phyloP scores from a whole-genome alignment of 1,140 invertebrate species.

The Neodiprion pinetum region DNA sequence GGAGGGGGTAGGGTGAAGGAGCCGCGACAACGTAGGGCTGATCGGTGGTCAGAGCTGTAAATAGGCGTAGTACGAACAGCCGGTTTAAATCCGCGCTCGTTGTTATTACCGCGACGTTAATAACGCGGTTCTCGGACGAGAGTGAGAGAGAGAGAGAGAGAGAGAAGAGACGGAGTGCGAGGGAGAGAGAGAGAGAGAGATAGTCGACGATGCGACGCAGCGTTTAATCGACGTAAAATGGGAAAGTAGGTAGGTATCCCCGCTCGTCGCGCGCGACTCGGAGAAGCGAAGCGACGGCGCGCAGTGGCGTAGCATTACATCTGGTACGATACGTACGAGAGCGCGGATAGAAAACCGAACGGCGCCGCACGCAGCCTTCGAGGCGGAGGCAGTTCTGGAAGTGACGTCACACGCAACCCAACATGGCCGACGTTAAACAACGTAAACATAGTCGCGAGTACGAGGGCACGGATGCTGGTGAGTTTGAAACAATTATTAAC shows the following conservation, averaged over 20 bases:
- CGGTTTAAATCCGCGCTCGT: too few species aligned
- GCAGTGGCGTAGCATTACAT: neutral
- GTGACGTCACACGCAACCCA: slow-evolving; percentile 49
- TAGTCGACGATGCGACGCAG: neutral
- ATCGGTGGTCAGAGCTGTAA: too few species aligned
- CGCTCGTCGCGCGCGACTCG: neutral
- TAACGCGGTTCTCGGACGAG: neutral
- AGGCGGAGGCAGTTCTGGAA: slow-evolving; percentile 36
- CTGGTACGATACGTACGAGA: neutral
- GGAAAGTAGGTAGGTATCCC: too few species aligned
- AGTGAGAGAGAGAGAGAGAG: too few species aligned
- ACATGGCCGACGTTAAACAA: slow-evolving; percentile 56
- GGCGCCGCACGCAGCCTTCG: neutral
- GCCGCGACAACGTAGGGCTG: too few species aligned
- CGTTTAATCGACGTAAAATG: too few species aligned
- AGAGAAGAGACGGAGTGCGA: too few species aligned
- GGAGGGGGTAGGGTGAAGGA: too few species aligned
- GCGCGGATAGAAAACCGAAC: slow-evolving; percentile 3
- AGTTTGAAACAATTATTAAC: slow-evolving; percentile 37
- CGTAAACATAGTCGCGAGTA: slow-evolving; percentile 57
- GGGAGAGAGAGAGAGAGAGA: too few species aligned
- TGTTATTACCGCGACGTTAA: neutral
- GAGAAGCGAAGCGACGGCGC: neutral
- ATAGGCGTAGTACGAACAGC: too few species aligned
- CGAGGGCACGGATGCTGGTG: slow-evolving; percentile 52